Base-by-base conservation (phyloP, 2,113 vertebrate species). In the Platysternon megacephalum region DNA sequence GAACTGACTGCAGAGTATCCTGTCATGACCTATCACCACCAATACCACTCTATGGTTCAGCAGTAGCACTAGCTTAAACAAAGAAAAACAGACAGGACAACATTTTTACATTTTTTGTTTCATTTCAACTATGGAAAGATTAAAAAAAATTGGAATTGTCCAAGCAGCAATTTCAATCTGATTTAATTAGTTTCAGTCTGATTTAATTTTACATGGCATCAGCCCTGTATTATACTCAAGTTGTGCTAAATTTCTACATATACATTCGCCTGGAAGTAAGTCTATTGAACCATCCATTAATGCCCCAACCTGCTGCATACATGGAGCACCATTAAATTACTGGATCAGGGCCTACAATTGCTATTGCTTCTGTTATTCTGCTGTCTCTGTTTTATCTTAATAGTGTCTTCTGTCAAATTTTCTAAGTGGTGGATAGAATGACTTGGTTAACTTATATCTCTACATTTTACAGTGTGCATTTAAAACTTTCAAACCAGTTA, bases 391-490 rank as follows among this genome's bases (percentile, higher is more conserved):
- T 83, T 83, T 68, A 78, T 32, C 5, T 85, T 91, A 53, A 48
- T 89, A 76, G 49, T 53, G 42, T 85, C 82, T 84, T 80, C 61
- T 83, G n/a, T 86, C 86, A 93, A 22, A 46, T 2, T 28, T 82
- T 93, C 21, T 82, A 65, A 96, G 35, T 42, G 79, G 78, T 11
- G 32, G 35, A 65, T 17, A 8, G 90, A 88, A 86, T 48, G 4
- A 61, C 87, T 89, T 8, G 68, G 65, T 68, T 53, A 91, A 94
- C 87, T 86, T 93, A 87, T 92, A 84, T 39, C 68, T 79, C 55
- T 95, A 42, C 87, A 49, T 39, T 51, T 92, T 96, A 49, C 44
- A 84, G 2, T 32, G 84, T 88, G 65, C 55, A 84, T 86, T 94
- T 82, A 91, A 81, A 91, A 32, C 51, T 90, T 91, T 90, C 29